Evolutionary conservation across 2,113 vertebrate species (phyloP), one percentile per base, ranked within the genome.

Genomic region (Bubo bubo): DNA sequence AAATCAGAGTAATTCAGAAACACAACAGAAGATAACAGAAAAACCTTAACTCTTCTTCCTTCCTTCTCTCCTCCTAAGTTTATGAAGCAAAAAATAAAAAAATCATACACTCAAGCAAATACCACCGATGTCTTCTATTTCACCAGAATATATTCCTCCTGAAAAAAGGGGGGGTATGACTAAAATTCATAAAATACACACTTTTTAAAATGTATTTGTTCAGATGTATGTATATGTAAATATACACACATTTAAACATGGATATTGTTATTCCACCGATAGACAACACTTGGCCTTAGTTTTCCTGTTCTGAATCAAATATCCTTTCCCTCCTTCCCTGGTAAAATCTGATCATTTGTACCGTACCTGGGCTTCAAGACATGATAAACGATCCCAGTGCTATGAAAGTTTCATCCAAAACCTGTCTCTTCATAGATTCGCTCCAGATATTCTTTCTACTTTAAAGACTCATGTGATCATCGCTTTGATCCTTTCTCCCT

Each of bases 381-480:
- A 49, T 79, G 84, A 90, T 95, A 98, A 98, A 97, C 12, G 66
- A 90, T 93, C 70, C 91, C 80, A 87, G 58, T 14, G 66, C 66
- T 96, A 88, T 95, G 84, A 93, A 97, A 95, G 79, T 95, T 97
- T 97, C 62, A 97, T 90, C 68, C 84, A 86, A 97, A 97, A 95
- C 87, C 92, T 90, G 82, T 95, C 89, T 95, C 68, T 95, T 97
- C 93, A 92, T 95, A 94, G 93, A 95, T 82, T 95, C 67, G 72
- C 68, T 97, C 80, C 90, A 96, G 79, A 97, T 95, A 96, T 93
- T 86, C 93, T 94, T 97, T 97, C 87, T 91, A 45, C 77, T 86
- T 93, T 98, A 96, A 86, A 97, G 89, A 97, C 95, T 95, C 95
- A 97, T 89, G 94, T 94, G 92, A 96, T 96, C 79, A 93, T 64